Base-by-base conservation (phyloP, 2,888 invertebrate species). In the Andrena marginata region DNA sequence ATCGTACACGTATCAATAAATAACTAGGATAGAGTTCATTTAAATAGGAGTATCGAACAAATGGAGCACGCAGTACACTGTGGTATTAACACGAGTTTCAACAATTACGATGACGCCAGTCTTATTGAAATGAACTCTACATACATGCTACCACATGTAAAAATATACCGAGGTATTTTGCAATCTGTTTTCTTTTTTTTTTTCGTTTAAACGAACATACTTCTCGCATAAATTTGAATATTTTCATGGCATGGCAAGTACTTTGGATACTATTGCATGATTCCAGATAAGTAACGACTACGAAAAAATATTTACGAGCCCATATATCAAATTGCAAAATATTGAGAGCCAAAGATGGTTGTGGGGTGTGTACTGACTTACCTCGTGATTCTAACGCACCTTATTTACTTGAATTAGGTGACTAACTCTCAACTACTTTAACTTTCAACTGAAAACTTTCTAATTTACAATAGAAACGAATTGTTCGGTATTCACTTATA, bases 281-380 rank as follows among this genome's bases (percentile, higher is more conserved):
- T 56, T 63, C 7, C 8, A 16, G 6, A 5, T 7, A 23, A 68
- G 5, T 54, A 2, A 59, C 56, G 13, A 63, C 26, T 10, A 8
- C 5, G 23, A 69, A 20, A 65, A 51, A 51, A 31, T 4, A 13
- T 59, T 54, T 54, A 54, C 20, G 54, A 54, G 23, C 54, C 20
- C 8, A 56, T 8, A 10, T 26, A 10, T 42, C 84, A 93, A 94
- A 93, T 93, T 92, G 92, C 93, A 92, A 90, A 87, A 92, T 89
- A 88, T 90, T 89, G 79, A 89, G 91, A 89, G 91, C 92, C 93
- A 94, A 93, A 92, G 92, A 92, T 90, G 94, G 93, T 93, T 93
- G 94, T 93, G 94, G 93, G 89, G 91, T 92, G 91, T 92, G 91
- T 94, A 87, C 74, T 81, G 90, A 93, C 93, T 93, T 93, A 94